Conservation (phyloP, 2,888 invertebrate species). For the Cosmia trapezina region DNA sequence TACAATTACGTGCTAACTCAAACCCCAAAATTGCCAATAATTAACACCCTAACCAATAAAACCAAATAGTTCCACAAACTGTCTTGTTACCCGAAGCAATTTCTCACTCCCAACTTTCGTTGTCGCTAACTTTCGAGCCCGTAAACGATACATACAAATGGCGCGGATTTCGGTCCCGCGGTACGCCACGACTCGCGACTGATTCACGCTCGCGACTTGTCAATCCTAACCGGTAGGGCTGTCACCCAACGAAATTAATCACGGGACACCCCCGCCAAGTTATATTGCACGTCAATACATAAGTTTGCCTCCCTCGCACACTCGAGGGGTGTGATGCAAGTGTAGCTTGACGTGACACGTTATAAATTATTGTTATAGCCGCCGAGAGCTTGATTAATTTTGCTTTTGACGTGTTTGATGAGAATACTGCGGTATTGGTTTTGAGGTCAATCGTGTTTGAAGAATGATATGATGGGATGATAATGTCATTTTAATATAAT, state of each 20-base stretch:
- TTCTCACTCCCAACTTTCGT: slow-evolving; percentile 47
- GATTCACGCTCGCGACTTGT: slow-evolving; percentile 68
- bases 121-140: slow-evolving; percentile 46
- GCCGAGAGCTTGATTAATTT: slow-evolving; percentile 63
- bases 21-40: slow-evolving; percentile 39
- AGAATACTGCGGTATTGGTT: slow-evolving; percentile 44
- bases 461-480: slow-evolving; percentile 29
- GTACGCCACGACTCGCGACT: slow-evolving; percentile 60
- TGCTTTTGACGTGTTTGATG: slow-evolving; percentile 55
- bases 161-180: slow-evolving; percentile 44
- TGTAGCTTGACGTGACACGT: slow-evolving; percentile 61
- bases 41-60: slow-evolving; percentile 51
- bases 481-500: slow-evolving; percentile 43
- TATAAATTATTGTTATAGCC: slow-evolving; percentile 65
- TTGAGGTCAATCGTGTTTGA: slow-evolving; percentile 47
- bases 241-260: slow-evolving; percentile 63
- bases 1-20: not conserved
- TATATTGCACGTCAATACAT: slow-evolving; percentile 65
- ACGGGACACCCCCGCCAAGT: slow-evolving; percentile 54
- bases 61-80: slow-evolving; percentile 55
- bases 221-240: slow-evolving; percentile 55
- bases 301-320: slow-evolving; percentile 54
- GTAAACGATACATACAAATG: slow-evolving; percentile 58
- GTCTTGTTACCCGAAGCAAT: slow-evolving; percentile 53
- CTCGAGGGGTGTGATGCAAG: slow-evolving; percentile 53